These are phyloP conservation scores for Premnoplex brunnescens DNA, from an alignment of 2,797 vertebrate species.

Conservation along the genomic window DNA sequence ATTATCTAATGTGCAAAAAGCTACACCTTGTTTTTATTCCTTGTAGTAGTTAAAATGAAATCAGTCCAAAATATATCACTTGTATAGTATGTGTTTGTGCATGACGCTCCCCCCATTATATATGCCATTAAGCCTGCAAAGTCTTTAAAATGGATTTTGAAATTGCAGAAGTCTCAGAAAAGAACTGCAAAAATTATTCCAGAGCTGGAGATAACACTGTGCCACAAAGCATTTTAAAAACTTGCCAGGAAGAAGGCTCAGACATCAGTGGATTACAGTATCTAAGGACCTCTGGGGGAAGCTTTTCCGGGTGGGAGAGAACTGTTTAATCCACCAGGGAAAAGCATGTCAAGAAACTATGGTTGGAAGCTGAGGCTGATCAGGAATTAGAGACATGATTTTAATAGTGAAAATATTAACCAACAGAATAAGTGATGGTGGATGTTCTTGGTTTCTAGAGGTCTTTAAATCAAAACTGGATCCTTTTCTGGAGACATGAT, in stretches of 20 bases:
- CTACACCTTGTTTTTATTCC: background rate
- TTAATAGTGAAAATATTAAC: background rate
- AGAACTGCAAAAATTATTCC: background rate
- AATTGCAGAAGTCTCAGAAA: conserved; percentile 13
- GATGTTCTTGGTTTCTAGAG: background rate
- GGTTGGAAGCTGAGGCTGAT: background rate
- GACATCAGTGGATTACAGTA: background rate
- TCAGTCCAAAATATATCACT: background rate
- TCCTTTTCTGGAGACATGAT: background rate
- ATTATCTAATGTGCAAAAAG: background rate
- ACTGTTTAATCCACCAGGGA: background rate
- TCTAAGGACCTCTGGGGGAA: background rate
- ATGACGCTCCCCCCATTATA: background rate
- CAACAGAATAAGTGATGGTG: background rate
- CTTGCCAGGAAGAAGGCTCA: background rate
- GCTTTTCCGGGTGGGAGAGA: background rate
- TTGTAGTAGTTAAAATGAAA: background rate
- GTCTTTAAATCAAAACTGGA: background rate
- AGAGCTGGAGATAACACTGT: background rate
- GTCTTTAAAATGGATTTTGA: conserved; percentile 27
- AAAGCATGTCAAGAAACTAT: background rate
- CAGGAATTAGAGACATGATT: background rate
- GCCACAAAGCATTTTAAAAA: background rate
- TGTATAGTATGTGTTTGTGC: background rate
- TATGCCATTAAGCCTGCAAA: background rate